Conservation (phyloP, 2,888 invertebrate genomes). For the Serrognathus titanus region DNA sequence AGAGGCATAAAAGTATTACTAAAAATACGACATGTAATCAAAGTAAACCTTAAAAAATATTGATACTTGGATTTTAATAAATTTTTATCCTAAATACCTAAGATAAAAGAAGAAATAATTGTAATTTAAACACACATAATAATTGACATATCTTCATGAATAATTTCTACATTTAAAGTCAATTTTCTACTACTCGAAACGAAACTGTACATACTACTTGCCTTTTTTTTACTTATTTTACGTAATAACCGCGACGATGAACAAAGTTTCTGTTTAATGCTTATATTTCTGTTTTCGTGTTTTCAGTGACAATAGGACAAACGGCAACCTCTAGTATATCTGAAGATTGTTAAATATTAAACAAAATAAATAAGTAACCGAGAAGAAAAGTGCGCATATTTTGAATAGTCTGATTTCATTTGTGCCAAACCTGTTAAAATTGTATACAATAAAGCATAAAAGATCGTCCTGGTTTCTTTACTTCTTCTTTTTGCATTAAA, state of each 20-base stretch:
- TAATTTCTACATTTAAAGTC: neutral
- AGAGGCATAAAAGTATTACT: neutral
- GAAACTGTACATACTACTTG: no score
- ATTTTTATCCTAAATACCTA: slow-evolving; percentile 1
- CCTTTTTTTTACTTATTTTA: no score
- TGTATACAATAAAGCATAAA: slow-evolving; percentile 13
- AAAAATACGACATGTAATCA: neutral
- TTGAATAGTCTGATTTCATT: neutral
- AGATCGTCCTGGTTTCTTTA: no score
- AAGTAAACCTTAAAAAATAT: neutral
- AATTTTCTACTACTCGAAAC: neutral
- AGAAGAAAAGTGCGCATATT: no score
- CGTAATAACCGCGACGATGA: no score
- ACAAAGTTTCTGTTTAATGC: no score
- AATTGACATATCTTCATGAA: neutral
- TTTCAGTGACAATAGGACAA: no score
- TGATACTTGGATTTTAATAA: neutral
- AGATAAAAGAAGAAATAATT: neutral
- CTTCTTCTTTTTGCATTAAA: no score
- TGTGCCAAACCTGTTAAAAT: slow-evolving; percentile 17
- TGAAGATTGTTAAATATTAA: no score
- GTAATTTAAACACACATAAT: neutral
- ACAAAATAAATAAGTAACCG: no score
- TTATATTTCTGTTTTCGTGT: no score
- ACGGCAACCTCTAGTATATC: no score